Base-by-base conservation (phyloP, 2,888 invertebrate genomes). In the Eupithecia subfuscata region DNA sequence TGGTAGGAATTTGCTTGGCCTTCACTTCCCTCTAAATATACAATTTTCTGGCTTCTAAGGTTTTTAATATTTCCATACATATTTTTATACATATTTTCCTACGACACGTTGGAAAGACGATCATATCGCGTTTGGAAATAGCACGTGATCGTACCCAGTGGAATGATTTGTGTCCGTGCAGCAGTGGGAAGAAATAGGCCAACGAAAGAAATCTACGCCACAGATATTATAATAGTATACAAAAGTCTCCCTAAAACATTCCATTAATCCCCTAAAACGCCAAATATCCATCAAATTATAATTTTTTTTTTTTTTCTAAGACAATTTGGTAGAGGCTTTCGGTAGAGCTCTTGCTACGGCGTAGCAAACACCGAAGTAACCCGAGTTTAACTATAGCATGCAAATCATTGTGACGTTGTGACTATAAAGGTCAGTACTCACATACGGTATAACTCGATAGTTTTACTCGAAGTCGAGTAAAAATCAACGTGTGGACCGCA, bases 1-100 rank as follows among this genome's bases (percentile, higher is more conserved):
- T 78, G 93, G 93, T 93, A 71, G 37, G 40, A 18, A 9, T 65
- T 67, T 8, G 30, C 5, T 34, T 12, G 11, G 22, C 9, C 12
- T 60, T 25, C 25, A 25, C 25, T 25, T 22, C 11, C 52, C 52
- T 56, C 11, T 56, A 11, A 56, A n/a, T n/a, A n/a, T 56, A 22
- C 0, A 0, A 56, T 22, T 56, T 56, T 56, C 22, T 45, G 16
- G 5, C 14, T 6, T 37, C 4, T 37, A 37, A 37, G 37, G 37
- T 37, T 37, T 16, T 45, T 16, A 45, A 45, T 45, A 45, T 18
- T 16, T 43, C 14, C 14, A 45, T 45, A 45, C 45, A 5, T 45
- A 16, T 45, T 43, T 48, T 48, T 18, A n/a, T n/a, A n/a, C n/a
- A n/a, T 48, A n/a, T 18, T 0, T 0, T n/a, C 48, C 8, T 48